Conservation (phyloP, 2,888 invertebrate species). For the Pandemis corylana region DNA sequence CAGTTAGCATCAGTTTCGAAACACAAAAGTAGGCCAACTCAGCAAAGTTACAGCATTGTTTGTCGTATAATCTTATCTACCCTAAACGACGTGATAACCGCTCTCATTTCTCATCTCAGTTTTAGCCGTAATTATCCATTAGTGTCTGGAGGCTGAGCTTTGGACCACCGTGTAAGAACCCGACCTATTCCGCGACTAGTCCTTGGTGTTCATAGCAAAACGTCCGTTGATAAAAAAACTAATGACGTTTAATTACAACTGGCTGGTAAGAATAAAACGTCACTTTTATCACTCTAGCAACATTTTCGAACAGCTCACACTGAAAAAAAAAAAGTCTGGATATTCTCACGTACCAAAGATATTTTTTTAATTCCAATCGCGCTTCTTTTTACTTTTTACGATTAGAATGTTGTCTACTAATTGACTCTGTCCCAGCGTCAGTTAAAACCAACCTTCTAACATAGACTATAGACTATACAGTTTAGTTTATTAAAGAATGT, state of each 20-base stretch:
- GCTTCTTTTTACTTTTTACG: background rate
- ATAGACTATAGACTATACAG: background rate
- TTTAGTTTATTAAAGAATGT: background rate
- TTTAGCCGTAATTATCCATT: too few species aligned
- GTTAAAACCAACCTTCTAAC: slow-evolving; percentile 1
- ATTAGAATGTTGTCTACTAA: slow-evolving; percentile 6
- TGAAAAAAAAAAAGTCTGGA: slow-evolving; percentile 5
- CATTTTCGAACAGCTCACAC: background rate
- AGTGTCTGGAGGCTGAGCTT: too few species aligned
- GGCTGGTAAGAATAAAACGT: background rate
- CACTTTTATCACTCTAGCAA: background rate
- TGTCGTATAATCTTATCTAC: slow-evolving; percentile 2
- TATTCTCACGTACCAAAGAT: slow-evolving; percentile 13
- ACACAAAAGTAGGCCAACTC: background rate
- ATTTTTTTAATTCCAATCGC: slow-evolving; percentile 7
- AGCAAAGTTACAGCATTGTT: slow-evolving; percentile 3
- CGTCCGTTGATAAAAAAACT: too few species aligned
- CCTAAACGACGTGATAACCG: background rate
- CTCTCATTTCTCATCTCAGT: background rate
- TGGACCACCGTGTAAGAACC: too few species aligned
- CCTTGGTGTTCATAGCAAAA: too few species aligned
- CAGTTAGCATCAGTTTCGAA: background rate
- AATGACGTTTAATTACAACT: background rate
- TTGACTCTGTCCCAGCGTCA: background rate
- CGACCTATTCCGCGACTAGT: too few species aligned